A percentile compares a stretch with the other conserved stretches of the same genome.
Evolutionary conservation across 2,113 vertebrate genomes (phyloP).

Genomic region (Rhinolophus ferrumequinum): DNA sequence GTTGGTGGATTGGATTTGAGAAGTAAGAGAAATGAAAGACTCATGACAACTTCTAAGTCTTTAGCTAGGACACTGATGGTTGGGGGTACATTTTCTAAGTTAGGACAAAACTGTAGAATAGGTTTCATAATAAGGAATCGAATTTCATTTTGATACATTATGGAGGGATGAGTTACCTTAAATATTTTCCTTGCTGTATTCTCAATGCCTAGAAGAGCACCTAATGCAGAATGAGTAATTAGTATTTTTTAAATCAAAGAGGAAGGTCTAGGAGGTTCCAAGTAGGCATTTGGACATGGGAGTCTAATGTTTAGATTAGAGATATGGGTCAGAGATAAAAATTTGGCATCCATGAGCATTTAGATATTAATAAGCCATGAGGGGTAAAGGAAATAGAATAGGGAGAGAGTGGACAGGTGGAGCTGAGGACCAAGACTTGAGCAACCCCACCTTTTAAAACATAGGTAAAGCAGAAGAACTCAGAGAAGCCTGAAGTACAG

Average conservation of each 20-base stretch:
- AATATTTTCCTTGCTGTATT: neutral
- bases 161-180: neutral
- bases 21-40: neutral
- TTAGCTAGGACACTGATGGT: neutral
- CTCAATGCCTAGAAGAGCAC: neutral
- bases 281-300: neutral
- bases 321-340: neutral
- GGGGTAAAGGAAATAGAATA: neutral
- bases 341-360: neutral
- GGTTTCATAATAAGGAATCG: neutral
- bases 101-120: neutral
- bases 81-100: fast-evolving
- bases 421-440: neutral
- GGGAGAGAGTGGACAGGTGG: fast-evolving
- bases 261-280: neutral
- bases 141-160: neutral
- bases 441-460: neutral
- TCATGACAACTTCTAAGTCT: neutral
- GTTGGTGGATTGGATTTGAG: neutral
- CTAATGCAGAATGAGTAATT: neutral
- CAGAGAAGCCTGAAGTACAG: neutral
- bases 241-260: neutral
- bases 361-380: neutral
- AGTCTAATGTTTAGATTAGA: neutral
- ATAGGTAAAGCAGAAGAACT: neutral